Evolutionary conservation across 2,888 invertebrate genomes (phyloP), one percentile per base, ranked within the genome.

Genomic region (Tipula lateralis): DNA sequence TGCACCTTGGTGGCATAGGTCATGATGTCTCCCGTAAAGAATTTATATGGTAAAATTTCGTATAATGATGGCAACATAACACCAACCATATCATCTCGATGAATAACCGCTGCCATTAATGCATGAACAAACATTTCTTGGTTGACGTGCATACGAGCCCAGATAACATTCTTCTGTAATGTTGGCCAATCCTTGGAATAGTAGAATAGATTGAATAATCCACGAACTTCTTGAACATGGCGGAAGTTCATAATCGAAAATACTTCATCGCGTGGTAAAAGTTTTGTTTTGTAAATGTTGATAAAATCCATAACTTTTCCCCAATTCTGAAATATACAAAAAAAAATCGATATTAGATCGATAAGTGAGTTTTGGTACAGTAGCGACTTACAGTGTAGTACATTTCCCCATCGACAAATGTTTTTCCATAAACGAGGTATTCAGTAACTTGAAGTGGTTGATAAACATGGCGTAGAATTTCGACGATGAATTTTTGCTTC

Each of bases 31-130:
- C 92, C 91, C 90, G 94, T 94, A 88, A 95, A 93, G 91, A 95
- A 95, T 90, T 93, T 92, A 89, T 94, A 93, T 1, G 96, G 96
- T 90, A 93, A 93, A 89, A 95, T 92, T 90, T 96, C 96, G 88
- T 95, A 95, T 66, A 93, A 92, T 30, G 95, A 92, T 29, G 96
- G 95, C 29, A 95, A 89, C 83, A 92, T 91, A 86, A 95, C 90
- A 83, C 94, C 94, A 85, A 91, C 91, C 89, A 93, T 93, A 88
- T 95, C 95, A 6, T 89, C 88, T 83, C 94, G 92, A 88, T 95
- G 94, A 88, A 94, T 92, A 84, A 94, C 91, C 85, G 95, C 94
- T 85, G 93, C 91, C 84, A 93, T 93, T 86, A 94, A 89, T 9
- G 94, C 93, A 87, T 94, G 94, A 85, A 94, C 91, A 89, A 95